Evolutionary conservation across 2,113 vertebrate species (phyloP).

Genomic region (Pogonocichla stellata): DNA sequence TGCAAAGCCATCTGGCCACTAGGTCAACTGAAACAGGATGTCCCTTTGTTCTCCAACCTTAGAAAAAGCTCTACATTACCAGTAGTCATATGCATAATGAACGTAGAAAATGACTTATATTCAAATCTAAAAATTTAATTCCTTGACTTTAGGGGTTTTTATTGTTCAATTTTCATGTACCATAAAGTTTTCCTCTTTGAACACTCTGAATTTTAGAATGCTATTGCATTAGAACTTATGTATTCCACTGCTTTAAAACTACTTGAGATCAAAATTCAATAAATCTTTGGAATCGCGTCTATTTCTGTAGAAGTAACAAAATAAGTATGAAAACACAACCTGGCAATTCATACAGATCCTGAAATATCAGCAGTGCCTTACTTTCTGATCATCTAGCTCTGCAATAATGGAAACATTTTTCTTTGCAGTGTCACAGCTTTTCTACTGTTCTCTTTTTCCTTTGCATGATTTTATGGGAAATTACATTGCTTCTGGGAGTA

Average conservation of each 20-base stretch:
- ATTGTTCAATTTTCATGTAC: not conserved
- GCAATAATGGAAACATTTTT: not conserved
- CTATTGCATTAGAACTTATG: not conserved
- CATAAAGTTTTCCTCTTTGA: not conserved
- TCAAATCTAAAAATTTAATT: not conserved
- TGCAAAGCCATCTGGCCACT: not conserved
- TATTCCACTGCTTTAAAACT: not conserved
- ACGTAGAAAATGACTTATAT: not conserved
- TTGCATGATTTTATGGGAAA: slow-evolving; percentile 35
- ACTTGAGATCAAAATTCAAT: not conserved
- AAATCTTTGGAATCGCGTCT: not conserved
- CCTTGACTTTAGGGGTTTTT: not conserved
- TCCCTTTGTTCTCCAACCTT: not conserved
- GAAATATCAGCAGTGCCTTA: not conserved
- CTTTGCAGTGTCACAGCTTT: not conserved
- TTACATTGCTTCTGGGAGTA: not conserved
- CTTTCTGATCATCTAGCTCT: not conserved
- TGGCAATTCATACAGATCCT: not conserved
- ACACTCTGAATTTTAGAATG: not conserved
- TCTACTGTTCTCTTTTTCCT: not conserved
- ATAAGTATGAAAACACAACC: not conserved
- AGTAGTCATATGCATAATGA: not conserved
- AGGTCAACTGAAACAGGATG: not conserved
- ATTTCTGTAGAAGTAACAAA: not conserved
- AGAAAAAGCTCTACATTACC: not conserved